Percentiles rank a stretch among this genome's conserved stretches.
phyloP scores from a whole-genome alignment of 2,797 vertebrate species.

The Acanthiza pusilla region DNA sequence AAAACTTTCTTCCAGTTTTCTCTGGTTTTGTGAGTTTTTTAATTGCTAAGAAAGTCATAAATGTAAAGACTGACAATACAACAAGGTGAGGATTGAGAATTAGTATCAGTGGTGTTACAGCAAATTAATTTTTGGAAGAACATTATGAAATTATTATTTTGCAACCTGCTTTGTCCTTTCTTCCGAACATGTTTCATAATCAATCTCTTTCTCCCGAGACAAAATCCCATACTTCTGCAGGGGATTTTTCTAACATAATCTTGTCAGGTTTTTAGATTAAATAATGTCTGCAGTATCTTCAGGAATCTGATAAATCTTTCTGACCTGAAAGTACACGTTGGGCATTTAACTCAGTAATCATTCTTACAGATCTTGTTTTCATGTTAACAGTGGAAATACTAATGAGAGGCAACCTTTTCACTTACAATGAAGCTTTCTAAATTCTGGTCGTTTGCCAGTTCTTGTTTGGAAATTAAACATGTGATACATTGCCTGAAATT shows the following conservation, averaged over 20 bases:
- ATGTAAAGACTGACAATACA: neutral
- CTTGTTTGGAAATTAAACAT: neutral
- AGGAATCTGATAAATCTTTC: neutral
- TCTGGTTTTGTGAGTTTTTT: neutral
- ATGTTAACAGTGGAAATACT: neutral
- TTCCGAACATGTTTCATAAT: neutral
- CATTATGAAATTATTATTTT: neutral
- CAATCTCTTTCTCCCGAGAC: neutral
- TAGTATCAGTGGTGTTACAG: neutral
- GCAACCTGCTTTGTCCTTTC: neutral
- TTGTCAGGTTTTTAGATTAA: neutral
- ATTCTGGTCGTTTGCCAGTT: neutral
- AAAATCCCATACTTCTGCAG: neutral
- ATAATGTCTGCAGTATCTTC: neutral
- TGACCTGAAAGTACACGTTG: neutral
- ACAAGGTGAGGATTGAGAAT: neutral
- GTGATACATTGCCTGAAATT: neutral
- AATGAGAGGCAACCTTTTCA: slow-evolving; percentile 14
- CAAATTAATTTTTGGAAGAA: neutral
- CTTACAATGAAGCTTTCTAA: slow-evolving; percentile 3
- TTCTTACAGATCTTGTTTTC: slow-evolving; percentile 28
- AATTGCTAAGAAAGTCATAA: neutral
- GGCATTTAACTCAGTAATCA: neutral
- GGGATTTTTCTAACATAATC: neutral
- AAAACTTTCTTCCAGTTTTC: neutral